Evolutionary conservation across 2,797 vertebrate species (phyloP).

Genomic region (Pipistrellus nathusii): DNA sequence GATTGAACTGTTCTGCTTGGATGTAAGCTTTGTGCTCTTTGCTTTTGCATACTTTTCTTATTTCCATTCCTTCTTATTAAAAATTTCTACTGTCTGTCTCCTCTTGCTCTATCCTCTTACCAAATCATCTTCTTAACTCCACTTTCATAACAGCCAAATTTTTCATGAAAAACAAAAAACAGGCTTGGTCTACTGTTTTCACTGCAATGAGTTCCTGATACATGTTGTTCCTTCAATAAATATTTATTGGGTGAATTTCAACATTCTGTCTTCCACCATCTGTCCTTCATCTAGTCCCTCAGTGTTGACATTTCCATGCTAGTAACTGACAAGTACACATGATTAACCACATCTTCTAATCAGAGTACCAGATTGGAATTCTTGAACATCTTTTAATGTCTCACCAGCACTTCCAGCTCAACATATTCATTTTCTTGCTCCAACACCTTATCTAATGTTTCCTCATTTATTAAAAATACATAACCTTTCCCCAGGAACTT

Average conservation of each 20-base stretch:
- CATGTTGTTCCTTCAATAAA: background rate
- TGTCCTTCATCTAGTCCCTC: background rate
- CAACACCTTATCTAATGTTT: background rate
- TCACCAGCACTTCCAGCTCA: background rate
- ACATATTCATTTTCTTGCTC: background rate
- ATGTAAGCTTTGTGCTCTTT: background rate
- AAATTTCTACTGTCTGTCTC: background rate
- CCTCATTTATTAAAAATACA: background rate
- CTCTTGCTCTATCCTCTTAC: background rate
- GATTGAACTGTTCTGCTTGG: background rate
- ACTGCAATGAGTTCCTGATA: background rate
- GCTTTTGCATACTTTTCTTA: background rate
- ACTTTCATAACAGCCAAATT: background rate
- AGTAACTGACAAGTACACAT: background rate
- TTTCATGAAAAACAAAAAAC: background rate
- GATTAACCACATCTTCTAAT: background rate
- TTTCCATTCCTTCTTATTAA: background rate
- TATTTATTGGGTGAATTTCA: conserved; percentile 65
- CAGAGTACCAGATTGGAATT: background rate
- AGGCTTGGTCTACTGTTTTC: background rate
- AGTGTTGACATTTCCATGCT: background rate
- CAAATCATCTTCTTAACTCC: background rate
- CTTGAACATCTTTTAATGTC: background rate
- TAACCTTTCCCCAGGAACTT: background rate
- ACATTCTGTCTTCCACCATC: background rate